Base-by-base conservation (phyloP, 2,888 invertebrate species). In the Aphidoletes aphidimyza region DNA sequence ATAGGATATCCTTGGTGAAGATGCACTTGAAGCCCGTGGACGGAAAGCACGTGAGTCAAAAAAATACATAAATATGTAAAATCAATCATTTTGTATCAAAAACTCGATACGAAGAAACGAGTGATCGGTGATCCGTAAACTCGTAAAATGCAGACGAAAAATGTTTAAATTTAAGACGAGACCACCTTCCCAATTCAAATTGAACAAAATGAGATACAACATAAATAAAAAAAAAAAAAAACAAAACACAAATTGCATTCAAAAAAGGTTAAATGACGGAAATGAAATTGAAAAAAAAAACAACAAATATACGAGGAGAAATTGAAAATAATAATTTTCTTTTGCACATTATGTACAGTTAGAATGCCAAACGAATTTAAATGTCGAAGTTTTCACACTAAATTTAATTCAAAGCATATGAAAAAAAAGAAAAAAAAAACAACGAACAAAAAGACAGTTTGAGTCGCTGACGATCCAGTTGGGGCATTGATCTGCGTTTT, bases 11-110 rank as follows among this genome's bases (percentile, higher is more conserved):
- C 69, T 69, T 69, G 69, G 69, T n/a, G 69, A 69, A 69, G 69
- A 69, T 69, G 69, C 69, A 14, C 69, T 69, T 34, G 69, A 69
- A 69, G 69, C 69, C 30, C 69, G 69, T 69, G 69, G 69, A 69
- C 69, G 69, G 69, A 69, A 69, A 69, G 69, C 69, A 69, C 69
- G 69, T 69, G 69, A 69, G 69, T 69, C 69, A 69, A 69, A 69
- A 69, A 69, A 69, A 69, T 69, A 69, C 69, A 69, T 69, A 69
- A 69, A 69, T 69, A 69, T 30, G 34, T 30, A 69, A 14, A 69
- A n/a, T 8, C 54, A 54, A 11, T 3, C 17, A 47, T 17, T 17
- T 17, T 17, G 11, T 22, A 54, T 22, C 54, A 22, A 6, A 49
- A 49, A 19, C 11, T 9, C 69, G 69, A 69, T 54, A 54, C 54